phyloP scores from a whole-genome alignment of 2,888 invertebrate genomes.

The Teinopalpus imperialis region DNA sequence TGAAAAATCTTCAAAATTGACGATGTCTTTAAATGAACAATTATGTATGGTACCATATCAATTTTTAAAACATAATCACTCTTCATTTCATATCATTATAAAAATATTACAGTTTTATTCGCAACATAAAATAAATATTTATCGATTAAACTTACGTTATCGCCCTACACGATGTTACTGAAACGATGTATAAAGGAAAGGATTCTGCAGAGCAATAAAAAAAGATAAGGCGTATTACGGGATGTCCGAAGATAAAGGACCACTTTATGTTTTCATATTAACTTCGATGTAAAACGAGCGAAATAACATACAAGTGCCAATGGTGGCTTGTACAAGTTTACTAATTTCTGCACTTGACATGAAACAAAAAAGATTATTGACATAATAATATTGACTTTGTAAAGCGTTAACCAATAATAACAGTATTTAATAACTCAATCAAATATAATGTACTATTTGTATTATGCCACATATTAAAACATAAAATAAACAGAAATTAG shows the following conservation, averaged over 20 bases:
- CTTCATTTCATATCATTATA: no score
- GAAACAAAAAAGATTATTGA: neutral
- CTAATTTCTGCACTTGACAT: slow-evolving; percentile 22
- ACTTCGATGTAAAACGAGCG: slow-evolving; percentile 62
- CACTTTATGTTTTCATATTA: slow-evolving; percentile 67
- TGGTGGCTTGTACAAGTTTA: slow-evolving; percentile 48
- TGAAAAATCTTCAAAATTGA: no score
- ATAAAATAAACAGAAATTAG: no score
- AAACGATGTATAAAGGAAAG: slow-evolving; percentile 41
- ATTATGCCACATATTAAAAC: no score
- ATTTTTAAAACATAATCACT: no score
- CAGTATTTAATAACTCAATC: no score
- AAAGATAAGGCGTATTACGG: slow-evolving; percentile 67
- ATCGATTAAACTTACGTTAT: slow-evolving; percentile 36
- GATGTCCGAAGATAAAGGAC: slow-evolving; percentile 64
- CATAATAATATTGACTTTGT: no score
- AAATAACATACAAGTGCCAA: slow-evolving; percentile 47
- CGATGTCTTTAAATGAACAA: no score
- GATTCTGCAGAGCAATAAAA: slow-evolving; percentile 64
- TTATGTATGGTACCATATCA: no score
- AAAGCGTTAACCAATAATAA: no score
- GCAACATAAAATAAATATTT: slow-evolving; percentile 1
- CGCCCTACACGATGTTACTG: slow-evolving; percentile 39
- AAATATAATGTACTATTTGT: no score
- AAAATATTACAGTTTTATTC: slow-evolving; percentile 7